phyloP scores from a whole-genome alignment of 2,888 invertebrate species.

The Cabera pusaria region DNA sequence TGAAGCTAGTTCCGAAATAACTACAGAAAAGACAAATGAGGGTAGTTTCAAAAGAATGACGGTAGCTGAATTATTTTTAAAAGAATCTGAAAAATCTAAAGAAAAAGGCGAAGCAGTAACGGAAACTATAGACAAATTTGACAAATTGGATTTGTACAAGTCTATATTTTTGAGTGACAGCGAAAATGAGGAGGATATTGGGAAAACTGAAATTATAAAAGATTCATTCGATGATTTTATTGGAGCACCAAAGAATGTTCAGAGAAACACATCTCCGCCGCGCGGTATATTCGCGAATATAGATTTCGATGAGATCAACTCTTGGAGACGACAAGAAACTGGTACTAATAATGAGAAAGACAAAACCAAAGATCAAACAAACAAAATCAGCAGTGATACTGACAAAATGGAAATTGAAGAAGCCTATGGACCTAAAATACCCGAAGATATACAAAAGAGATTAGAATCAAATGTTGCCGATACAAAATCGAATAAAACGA shows the following conservation, averaged over 20 bases:
- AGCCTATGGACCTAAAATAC: conserved; percentile 84
- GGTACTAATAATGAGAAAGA: conserved; percentile 27
- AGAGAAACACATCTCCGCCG: conserved; percentile 87
- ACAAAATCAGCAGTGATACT: conserved; percentile 3
- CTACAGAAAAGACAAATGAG: conserved; percentile 1
- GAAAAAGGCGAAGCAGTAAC: conserved; percentile 52
- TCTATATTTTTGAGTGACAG: conserved; percentile 94
- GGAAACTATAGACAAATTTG: conserved; percentile 73
- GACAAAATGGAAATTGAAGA: conserved; percentile 37
- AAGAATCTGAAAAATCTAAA: conserved; percentile 67
- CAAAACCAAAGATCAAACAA: conserved; percentile 9
- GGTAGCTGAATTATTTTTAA: conserved; percentile 71
- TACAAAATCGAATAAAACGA: conserved; percentile 10
- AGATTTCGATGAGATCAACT: conserved; percentile 83
- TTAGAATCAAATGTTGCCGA: conserved; percentile 40
- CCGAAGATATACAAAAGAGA: conserved; percentile 65
- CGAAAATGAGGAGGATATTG: conserved; percentile 63
- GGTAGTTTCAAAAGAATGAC: conserved; percentile 66
- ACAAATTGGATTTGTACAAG: conserved; percentile 91
- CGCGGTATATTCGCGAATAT: conserved; percentile 88
- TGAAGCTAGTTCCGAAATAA: neutral
- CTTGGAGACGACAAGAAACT: conserved; percentile 60
- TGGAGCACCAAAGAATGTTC: conserved; percentile 77
- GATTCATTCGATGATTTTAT: conserved; percentile 48
- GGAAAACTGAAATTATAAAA: neutral